These are phyloP conservation scores for Conger conger DNA, from an alignment of 2,113 vertebrate species.

Conservation along the genomic window DNA sequence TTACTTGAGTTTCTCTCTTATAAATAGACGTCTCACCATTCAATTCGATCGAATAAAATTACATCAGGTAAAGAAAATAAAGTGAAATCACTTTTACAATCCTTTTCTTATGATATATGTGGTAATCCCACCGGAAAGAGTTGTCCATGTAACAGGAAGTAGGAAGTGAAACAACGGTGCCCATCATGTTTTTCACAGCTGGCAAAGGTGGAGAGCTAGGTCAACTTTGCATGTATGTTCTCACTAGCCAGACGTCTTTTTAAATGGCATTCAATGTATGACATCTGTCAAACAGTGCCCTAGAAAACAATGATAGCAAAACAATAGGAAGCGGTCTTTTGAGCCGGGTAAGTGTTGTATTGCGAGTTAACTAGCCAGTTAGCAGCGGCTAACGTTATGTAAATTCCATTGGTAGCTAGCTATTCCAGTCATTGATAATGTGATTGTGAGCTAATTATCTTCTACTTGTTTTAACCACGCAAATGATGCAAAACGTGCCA, in stretches of 20 bases:
- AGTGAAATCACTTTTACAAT: no score
- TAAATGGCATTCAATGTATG: not conserved
- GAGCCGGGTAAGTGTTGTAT: not conserved
- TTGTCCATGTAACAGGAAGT: slow-evolving; percentile 28
- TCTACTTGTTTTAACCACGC: not conserved
- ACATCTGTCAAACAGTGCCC: not conserved
- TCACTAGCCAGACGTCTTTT: not conserved
- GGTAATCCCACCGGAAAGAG: not conserved
- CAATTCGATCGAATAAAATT: no score
- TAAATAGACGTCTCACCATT: not conserved
- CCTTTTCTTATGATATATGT: no score
- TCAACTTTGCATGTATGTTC: not conserved
- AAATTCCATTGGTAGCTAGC: not conserved
- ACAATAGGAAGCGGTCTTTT: not conserved
- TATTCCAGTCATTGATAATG: not conserved
- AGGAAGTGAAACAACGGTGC: slow-evolving; percentile 14
- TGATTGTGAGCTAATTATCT: not conserved
- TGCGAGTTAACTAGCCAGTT: not conserved
- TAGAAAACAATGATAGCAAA: not conserved
- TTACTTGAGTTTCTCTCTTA: not conserved
- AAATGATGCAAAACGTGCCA: no score
- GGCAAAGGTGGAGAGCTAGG: not conserved
- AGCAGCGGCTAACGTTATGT: not conserved
- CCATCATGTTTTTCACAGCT: not conserved
- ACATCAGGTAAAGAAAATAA: no score